phyloP scores from a whole-genome alignment of 2,113 vertebrate genomes.

The Corvus hawaiiensis region DNA sequence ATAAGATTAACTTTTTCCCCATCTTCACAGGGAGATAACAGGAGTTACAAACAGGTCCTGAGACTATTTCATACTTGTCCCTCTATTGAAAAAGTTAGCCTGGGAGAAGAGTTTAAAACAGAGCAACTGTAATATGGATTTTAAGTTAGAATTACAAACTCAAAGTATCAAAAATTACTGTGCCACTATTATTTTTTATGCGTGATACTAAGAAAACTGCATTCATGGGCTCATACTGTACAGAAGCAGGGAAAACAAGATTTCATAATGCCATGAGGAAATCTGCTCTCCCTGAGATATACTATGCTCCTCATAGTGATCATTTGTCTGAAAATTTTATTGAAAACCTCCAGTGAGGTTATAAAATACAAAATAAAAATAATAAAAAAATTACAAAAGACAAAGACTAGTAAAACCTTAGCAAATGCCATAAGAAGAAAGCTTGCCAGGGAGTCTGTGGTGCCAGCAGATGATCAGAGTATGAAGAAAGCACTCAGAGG shows the following conservation, averaged over 20 bases:
- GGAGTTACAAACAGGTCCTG: neutral
- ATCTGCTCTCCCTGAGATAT: neutral
- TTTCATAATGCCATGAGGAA: neutral
- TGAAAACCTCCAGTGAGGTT: neutral
- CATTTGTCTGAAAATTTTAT: neutral
- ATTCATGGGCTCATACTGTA: neutral
- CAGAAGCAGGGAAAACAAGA: neutral
- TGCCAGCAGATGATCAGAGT: neutral
- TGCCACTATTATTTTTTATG: neutral
- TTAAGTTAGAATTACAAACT: neutral
- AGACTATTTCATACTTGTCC: neutral
- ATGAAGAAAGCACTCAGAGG: accelerated
- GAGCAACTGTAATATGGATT: neutral
- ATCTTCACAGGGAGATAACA: neutral
- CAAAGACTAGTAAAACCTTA: neutral
- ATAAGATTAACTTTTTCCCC: neutral
- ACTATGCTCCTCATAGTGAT: neutral
- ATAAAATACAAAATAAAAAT: neutral
- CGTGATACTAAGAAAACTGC: neutral
- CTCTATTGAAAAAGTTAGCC: neutral
- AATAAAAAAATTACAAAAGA: neutral
- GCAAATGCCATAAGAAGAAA: neutral
- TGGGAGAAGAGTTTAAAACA: neutral
- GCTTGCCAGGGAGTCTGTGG: neutral
- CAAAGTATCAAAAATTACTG: neutral